A percentile compares a stretch with the other conserved stretches of the same genome.
Conservation (phyloP, 1,140 invertebrate genomes). For the Drosophila kanapiae region DNA sequence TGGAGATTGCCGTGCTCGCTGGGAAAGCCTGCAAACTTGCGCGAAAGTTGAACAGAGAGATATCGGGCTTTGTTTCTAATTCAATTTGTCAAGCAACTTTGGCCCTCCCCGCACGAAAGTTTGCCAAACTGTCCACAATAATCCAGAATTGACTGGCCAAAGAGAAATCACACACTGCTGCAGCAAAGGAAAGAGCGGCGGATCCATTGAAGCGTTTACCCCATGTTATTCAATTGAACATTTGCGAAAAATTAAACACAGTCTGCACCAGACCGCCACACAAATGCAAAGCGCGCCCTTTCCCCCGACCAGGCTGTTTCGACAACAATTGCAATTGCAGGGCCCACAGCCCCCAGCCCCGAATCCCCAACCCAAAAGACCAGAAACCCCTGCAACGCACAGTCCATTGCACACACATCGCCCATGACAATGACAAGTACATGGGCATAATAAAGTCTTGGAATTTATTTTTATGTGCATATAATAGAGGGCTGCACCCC, state of each 20-base stretch:
- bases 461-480: slow-evolving; percentile 83
- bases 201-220: slow-evolving; percentile 63
- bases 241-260: slow-evolving; percentile 78
- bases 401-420: slow-evolving; percentile 78
- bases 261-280: slow-evolving; percentile 31
- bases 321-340: slow-evolving; percentile 67
- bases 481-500: slow-evolving; percentile 71
- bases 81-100: slow-evolving; percentile 49
- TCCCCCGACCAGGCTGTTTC: background rate
- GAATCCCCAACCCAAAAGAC: background rate
- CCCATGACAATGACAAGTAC: slow-evolving; percentile 70
- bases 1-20: slow-evolving; percentile 26
- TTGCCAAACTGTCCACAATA: slow-evolving; percentile 40
- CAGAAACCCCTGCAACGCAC: slow-evolving; percentile 39
- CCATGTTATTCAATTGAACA: slow-evolving; percentile 75
- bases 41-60: slow-evolving; percentile 27
- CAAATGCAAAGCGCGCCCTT: slow-evolving; percentile 57
- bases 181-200: slow-evolving; percentile 6
- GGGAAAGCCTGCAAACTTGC: slow-evolving; percentile 21
- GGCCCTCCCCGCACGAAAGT: slow-evolving; percentile 10
- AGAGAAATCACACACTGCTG: slow-evolving; percentile 46
- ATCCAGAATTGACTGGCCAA: slow-evolving; percentile 30
- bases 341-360: slow-evolving; percentile 1
- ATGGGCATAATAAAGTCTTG: slow-evolving; percentile 83
- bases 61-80: slow-evolving; percentile 46